Evolutionary conservation across 2,797 vertebrate species (phyloP).

Genomic region (Eulemur albifrons): DNA sequence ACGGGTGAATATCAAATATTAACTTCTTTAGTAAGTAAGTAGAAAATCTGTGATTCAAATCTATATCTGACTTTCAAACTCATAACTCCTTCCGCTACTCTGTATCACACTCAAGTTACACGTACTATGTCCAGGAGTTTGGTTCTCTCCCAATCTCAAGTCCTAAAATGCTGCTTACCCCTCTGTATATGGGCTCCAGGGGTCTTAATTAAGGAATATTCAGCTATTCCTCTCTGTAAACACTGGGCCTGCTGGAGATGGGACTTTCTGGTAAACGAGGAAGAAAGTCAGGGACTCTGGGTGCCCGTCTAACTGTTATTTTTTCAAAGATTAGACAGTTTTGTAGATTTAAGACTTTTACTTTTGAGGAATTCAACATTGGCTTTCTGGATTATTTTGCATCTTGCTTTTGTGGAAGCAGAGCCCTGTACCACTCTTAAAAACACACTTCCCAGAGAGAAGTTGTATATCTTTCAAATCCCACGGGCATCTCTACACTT

Average conservation of each 20-base stretch:
- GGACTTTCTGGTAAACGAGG: not conserved
- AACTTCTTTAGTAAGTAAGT: not conserved
- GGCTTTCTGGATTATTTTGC: not conserved
- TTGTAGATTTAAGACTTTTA: constrained; percentile 1
- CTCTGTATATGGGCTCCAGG: not conserved
- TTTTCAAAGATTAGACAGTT: not conserved
- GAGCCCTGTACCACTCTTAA: constrained; percentile 36
- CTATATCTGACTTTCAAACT: not conserved
- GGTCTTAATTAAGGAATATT: not conserved
- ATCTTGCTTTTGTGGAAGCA: constrained; percentile 37
- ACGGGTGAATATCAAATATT: not conserved
- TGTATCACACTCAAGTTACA: not conserved
- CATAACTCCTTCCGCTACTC: not conserved
- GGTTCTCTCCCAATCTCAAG: not conserved
- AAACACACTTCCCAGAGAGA: constrained; percentile 50
- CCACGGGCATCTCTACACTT: constrained; percentile 54
- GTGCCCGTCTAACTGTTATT: not conserved
- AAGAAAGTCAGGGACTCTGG: not conserved
- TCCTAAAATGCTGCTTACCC: not conserved
- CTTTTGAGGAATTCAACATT: not conserved
- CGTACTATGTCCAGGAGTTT: not conserved
- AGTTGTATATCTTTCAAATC: constrained; percentile 53
- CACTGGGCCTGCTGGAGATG: not conserved
- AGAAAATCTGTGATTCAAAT: not conserved
- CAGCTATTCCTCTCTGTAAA: not conserved